These are phyloP conservation scores for Macrochelys suwanniensis DNA, from an alignment of 2,797 vertebrate species.

Conservation along the genomic window DNA sequence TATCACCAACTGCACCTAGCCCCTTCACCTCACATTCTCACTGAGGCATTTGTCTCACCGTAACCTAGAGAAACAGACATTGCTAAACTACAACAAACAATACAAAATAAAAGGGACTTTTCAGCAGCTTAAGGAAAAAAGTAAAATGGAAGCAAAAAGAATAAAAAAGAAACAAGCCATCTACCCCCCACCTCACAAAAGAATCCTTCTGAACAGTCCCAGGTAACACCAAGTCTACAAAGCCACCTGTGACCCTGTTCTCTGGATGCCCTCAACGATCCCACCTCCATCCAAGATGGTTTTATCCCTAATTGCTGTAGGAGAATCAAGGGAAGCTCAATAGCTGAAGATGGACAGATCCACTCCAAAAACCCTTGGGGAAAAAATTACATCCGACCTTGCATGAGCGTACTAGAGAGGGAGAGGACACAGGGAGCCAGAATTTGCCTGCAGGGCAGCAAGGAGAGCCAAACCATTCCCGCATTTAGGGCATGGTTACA, in stretches of 20 bases:
- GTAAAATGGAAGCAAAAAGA: background rate
- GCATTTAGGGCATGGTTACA: background rate
- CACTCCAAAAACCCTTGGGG: background rate
- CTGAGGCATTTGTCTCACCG: background rate
- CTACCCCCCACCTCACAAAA: background rate
- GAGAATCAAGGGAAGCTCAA: no score
- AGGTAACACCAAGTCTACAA: background rate
- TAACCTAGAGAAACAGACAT: background rate
- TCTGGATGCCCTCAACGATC: background rate
- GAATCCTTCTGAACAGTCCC: background rate
- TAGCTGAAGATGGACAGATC: background rate
- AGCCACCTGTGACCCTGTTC: background rate
- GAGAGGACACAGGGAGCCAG: background rate
- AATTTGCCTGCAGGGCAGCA: background rate
- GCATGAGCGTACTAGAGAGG: background rate
- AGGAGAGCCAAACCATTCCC: background rate
- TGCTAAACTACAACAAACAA: background rate
- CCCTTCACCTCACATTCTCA: background rate
- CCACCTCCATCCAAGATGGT: background rate
- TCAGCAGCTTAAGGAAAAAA: background rate
- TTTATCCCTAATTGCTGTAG: background rate
- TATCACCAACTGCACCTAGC: background rate
- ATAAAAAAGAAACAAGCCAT: background rate
- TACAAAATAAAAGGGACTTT: background rate
- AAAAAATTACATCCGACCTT: background rate